Conservation (phyloP, 2,797 vertebrate genomes). For the Onychomys torridus region DNA sequence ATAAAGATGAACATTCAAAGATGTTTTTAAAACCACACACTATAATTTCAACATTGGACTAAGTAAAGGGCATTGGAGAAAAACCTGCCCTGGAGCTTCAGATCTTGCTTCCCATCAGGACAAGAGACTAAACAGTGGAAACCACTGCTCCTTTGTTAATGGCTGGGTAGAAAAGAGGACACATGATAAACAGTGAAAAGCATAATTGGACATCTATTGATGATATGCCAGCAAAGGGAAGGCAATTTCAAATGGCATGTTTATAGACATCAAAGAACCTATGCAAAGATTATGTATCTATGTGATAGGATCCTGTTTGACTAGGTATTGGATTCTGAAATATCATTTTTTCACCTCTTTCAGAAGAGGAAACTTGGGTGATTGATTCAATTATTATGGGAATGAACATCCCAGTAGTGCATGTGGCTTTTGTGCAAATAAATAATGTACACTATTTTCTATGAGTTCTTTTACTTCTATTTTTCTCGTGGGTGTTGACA, state of each 20-base stretch:
- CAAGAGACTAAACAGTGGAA: conserved; percentile 87
- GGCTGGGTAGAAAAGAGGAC: conserved; percentile 81
- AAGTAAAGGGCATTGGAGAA: conserved; percentile 75
- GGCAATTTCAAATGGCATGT: conserved; percentile 86
- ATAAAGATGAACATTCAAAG: conserved; percentile 73
- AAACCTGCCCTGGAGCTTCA: conserved; percentile 77
- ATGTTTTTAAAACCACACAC: conserved; percentile 65
- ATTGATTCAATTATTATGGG: conserved; percentile 70
- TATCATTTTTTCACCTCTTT: conserved; percentile 73
- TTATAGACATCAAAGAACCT: conserved; percentile 84
- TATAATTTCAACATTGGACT: conserved; percentile 82
- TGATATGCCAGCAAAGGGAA: conserved; percentile 84
- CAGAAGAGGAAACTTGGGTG: conserved; percentile 75
- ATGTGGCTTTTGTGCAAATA: not conserved
- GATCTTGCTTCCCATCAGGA: conserved; percentile 79
- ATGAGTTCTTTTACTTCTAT: not conserved
- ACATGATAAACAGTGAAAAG: conserved; percentile 83
- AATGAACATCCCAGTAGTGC: conserved; percentile 41
- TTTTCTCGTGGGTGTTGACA: not conserved
- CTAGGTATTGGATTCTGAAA: conserved; percentile 76
- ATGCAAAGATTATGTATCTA: conserved; percentile 83
- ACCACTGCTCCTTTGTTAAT: conserved; percentile 81
- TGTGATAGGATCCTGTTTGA: conserved; percentile 78
- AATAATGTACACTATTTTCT: not conserved
- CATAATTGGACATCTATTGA: conserved; percentile 81